phyloP scores from a whole-genome alignment of 1,140 invertebrate species.

The Drosophila ananassae region DNA sequence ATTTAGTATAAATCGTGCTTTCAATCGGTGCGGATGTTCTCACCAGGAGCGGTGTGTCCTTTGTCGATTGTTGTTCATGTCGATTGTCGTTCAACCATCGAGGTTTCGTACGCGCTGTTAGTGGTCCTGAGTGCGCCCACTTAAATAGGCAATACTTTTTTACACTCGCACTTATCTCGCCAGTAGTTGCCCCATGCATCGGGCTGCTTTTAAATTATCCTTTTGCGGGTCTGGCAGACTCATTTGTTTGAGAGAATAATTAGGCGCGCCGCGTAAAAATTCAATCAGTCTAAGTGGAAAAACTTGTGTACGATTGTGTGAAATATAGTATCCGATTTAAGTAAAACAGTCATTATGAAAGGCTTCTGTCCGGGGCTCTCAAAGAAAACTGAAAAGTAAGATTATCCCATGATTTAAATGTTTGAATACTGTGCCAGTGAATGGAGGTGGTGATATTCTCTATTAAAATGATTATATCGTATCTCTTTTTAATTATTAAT shows the following conservation, averaged over 20 bases:
- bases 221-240: constrained; percentile 26
- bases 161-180: constrained; percentile 50
- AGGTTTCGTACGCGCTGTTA: constrained; percentile 33
- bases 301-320: constrained; percentile 23
- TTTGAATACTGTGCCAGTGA: not conserved
- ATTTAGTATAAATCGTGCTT: constrained; percentile 82
- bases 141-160: constrained; percentile 64
- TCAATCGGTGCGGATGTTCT: constrained; percentile 78
- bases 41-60: constrained; percentile 42
- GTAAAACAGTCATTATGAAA: constrained; percentile 42
- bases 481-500: too few species aligned
- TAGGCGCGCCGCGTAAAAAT: constrained; percentile 35
- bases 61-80: constrained; percentile 31
- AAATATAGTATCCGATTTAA: not conserved
- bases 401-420: not conserved
- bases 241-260: constrained; percentile 32
- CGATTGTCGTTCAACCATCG: constrained; percentile 27
- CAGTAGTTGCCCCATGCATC: constrained; percentile 15
- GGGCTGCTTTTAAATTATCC: constrained; percentile 23
- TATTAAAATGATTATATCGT: too few species aligned
- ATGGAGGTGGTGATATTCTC: not conserved
- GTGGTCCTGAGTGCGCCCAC: constrained; percentile 20
- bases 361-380: constrained; percentile 11
- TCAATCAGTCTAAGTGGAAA: constrained; percentile 44
- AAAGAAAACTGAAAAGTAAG: not conserved